Base-by-base conservation (phyloP, 2,888 invertebrate species). In the Germaria angustata region DNA sequence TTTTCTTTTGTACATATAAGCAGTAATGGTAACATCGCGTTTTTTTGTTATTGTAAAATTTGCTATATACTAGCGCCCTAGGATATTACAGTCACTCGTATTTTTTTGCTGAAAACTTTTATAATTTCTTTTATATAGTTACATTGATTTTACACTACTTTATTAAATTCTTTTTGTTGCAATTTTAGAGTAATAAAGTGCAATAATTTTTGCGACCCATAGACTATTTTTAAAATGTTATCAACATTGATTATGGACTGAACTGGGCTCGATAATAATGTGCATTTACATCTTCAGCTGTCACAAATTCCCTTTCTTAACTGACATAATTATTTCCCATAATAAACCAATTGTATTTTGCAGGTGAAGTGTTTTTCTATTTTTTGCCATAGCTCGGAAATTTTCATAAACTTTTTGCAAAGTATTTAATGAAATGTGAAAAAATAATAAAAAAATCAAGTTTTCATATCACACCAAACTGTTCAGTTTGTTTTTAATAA, bases 311-410 rank as follows among this genome's bases (percentile, higher is more conserved):
- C 65, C 75, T 72, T 39, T 15, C 11, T 28, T 5, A 7, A 20
- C 32, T 84, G 79, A 69, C 83, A 69, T 44, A 1, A 36, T 28
- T 76, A 78, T 63, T 63, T 75, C 84, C 83, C 81, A 81, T 71
- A 84, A 85, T 82, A 84, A 85, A 78, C 55, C 57, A 28, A 69
- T 55, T 20, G 17, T 34, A 71, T 76, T 63, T 59, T 78, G 53
- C 84, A 84, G 84, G 81, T 84, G 80, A 82, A 84, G 53, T 59
- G 49, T 69, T 71, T 73, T 59, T 55, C 71, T 84, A 81, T 80
- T 80, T 84, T 85, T 69, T 81, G 46, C 69, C 51, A 20, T 13
- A 39, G 57, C 69, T 51, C 44, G 24, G 8, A 65, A 63, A 39
- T 73, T 63, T n/a, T 59, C 15, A 24, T 15, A 41, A 68, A 55